These are phyloP conservation scores for Rafetus swinhoei DNA, from an alignment of 2,113 vertebrate species.

Conservation along the genomic window DNA sequence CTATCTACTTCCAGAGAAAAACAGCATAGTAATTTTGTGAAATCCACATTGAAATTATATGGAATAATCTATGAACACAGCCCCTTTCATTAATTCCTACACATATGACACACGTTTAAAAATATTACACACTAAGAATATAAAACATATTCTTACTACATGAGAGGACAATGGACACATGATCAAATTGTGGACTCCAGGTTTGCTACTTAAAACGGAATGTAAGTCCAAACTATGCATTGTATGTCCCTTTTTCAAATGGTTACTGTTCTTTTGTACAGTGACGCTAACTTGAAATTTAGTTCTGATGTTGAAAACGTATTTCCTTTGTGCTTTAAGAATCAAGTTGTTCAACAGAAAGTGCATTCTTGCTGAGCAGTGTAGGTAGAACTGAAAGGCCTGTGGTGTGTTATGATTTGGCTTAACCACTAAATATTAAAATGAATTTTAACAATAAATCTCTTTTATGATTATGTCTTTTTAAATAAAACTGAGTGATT, in stretches of 20 bases:
- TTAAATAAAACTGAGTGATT: conserved; percentile 9
- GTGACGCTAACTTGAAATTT: conserved; percentile 32
- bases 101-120: fast-evolving
- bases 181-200: neutral
- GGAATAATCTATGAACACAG: neutral
- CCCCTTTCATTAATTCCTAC: fast-evolving
- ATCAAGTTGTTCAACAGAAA: conserved; percentile 19
- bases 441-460: conserved; percentile 23
- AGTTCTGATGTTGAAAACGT: neutral
- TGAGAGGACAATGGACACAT: neutral
- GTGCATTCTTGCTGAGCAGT: conserved; percentile 14
- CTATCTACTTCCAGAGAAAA: neutral
- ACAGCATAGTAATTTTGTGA: neutral
- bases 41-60: neutral
- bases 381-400: neutral
- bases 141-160: neutral
- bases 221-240: neutral
- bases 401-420: conserved; percentile 14
- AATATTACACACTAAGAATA: neutral
- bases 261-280: neutral
- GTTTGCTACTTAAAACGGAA: neutral
- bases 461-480: conserved; percentile 22
- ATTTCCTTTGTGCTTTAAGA: conserved; percentile 32
- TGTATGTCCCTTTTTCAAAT: neutral
- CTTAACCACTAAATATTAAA: conserved; percentile 6